Evolutionary conservation across 2,888 invertebrate genomes (phyloP), one percentile per base, ranked within the genome.

Genomic region (Megamerina dolium): DNA sequence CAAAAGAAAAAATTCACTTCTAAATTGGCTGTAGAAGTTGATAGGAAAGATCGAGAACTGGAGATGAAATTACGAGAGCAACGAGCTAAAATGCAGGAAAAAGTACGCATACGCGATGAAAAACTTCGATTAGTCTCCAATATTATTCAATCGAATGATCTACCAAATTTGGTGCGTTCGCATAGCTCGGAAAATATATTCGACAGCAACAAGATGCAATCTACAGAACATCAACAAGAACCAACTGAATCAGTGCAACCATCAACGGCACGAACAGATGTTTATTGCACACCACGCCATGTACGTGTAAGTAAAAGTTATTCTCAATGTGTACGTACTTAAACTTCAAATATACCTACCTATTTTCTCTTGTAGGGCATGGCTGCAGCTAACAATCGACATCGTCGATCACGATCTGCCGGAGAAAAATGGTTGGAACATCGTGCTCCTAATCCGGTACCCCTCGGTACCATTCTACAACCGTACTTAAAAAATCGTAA

Each of bases 341-440:
- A n/a, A n/a, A 41, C 19, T 33, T 33, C 14, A 23, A 19, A 30
- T 6, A 18, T 26, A 26, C 13, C 40, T 10, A 19, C n/a, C n/a
- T n/a, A n/a, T 45, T 26, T 16, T 31, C 21, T 19, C 5, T 14
- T 23, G 4, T 17, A 84, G 73, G 85, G 84, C 3, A 68, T 81
- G 20, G 80, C 85, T 0, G 77, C 85, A 1, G 77, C 82, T 0
- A 87, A 87, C 63, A 78, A 79, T 1, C 76, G 87, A 2, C 83
- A 88, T 61, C 76, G 89, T 13, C 76, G 93, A 18, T 92, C 93
- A 0, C 78, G 85, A 37, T 93, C 93, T 1, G 84, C 83, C 0
- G 85, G 85, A 32, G 75, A 76, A 36, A 73, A 74, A 43, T 95
- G 94, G 94, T 74, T 96, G 1, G 93, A 94, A 64, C 96, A 96